Base-by-base conservation (phyloP, 2,888 invertebrate genomes). In the Netelia fuscicornis region DNA sequence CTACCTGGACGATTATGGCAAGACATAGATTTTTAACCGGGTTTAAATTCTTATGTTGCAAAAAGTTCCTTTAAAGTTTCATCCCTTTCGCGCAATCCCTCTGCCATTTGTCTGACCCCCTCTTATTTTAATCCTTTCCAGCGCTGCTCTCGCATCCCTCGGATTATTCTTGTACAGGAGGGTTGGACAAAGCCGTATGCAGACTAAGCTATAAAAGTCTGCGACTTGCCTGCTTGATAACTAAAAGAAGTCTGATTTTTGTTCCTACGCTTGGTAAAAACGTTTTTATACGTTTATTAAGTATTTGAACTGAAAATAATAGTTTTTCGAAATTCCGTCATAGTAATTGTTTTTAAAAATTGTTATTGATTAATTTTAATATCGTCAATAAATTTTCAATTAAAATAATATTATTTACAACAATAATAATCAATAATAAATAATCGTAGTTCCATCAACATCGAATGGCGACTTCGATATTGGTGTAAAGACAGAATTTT, bases 1-100 rank as follows among this genome's bases (percentile, higher is more conserved):
- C 74, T 9, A 52, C 62, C 48, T 17, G 62, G 74, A 75, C 23
- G 74, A 75, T 75, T 75, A 75, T 75, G 48, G 64, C 20, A 64
- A 75, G 10, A 52, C 62, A 75, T 62, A 75, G 62, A 64, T 64
- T 75, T 62, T 52, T 17, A 20, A 60, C 62, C n/a, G n/a, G 62
- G 17, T 62, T 62, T 30, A 30, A 30, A 23, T 48, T 11, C 74
- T 37, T 52, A 17, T 25, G 17, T 42, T 64, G 30, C 62, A 17
- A 17, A 25, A 74, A 44, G 30, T 23, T 48, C 13, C 30, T 3
- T 13, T 13, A 48, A 48, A 48, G 48, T 48, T 48, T 13, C 13
- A 1, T 48, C 48, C 48, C 48, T 48, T 48, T 48, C 11, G 48
- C 13, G 30, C 30, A 30, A 48, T 13, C 48, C 13, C 9, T 13